Evolutionary conservation across 2,113 vertebrate species (phyloP), one percentile per base, ranked within the genome.

Genomic region (Rhabdornis inornatus): DNA sequence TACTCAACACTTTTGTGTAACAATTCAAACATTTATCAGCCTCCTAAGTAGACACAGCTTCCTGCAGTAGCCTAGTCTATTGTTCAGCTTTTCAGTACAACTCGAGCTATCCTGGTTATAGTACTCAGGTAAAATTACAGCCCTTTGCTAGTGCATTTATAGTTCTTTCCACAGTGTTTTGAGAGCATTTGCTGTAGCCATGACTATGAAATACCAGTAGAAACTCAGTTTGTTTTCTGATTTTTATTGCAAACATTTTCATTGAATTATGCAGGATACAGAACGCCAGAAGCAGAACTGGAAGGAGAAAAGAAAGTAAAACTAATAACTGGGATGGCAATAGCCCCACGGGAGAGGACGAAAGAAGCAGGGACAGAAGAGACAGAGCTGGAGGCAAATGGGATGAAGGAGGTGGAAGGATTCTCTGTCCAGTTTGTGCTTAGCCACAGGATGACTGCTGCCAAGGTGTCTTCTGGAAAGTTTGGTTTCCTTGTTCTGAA

Each of bases 401-500:
- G 31, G 37, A 65, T 10, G 44, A 52, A 75, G 25, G 20, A 55
- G 75, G 55, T 4, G 4, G 66, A 42, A 63, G 44, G 31, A 92
- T 56, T 80, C 44, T 87, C 59, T 53, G 35, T 55, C 76, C 75
- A 30, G 27, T 14, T 80, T 60, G 21, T 0, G 9, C 55, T 63
- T 2, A 10, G 63, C 28, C 7, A 7, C 55, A 40, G 31, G 39
- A 25, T 0, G 0, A 64, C 13, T 0, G 6, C 47, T 75, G 42
- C 76, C 69, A 78, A 72, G 39, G 56, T 5, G 1, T 55, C 56
- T 60, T 89, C 70, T 49, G 65, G 60, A 37, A 94, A 81, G 66
- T 27, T 50, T 82, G 24, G 16, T 39, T 92, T 63, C 44, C 47
- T 49, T 14, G 24, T 49, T 76, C 53, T 59, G 28, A 49, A 42